Percentiles rank a stretch among this genome's conserved stretches.
These are phyloP conservation scores for Mesocricetus auratus DNA, from an alignment of 2,113 vertebrate species.

Conservation along the genomic window DNA sequence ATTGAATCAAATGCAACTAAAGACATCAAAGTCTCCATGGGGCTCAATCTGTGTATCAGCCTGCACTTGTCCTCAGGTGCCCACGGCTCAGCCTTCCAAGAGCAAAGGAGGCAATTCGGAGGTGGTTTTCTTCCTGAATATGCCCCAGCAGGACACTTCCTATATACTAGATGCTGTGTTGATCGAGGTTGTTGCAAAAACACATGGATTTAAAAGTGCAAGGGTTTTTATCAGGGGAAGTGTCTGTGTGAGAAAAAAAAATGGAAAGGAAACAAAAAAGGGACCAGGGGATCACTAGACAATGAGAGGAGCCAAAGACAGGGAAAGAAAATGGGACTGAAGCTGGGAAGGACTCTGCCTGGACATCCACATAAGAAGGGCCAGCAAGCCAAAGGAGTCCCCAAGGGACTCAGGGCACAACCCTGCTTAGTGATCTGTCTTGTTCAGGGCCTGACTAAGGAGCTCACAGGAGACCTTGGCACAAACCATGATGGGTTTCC, in stretches of 20 bases:
- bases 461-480: background rate
- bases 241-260: background rate
- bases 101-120: background rate
- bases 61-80: rapidly evolving
- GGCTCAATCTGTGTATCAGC: background rate
- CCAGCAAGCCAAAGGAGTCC: background rate
- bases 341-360: background rate
- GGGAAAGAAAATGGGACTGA: background rate
- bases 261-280: background rate
- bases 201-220: background rate
- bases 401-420: background rate
- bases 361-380: background rate
- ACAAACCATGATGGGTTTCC: background rate
- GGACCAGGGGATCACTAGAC: no score
- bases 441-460: background rate
- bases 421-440: background rate
- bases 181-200: background rate
- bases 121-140: background rate
- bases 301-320: background rate
- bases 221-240: background rate
- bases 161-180: background rate
- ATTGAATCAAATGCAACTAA: background rate
- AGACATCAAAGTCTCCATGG: background rate
- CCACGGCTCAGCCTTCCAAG: background rate
- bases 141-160: background rate